Evolutionary conservation across 2,888 invertebrate genomes (phyloP).

Genomic region (Mayetiola destructor): DNA sequence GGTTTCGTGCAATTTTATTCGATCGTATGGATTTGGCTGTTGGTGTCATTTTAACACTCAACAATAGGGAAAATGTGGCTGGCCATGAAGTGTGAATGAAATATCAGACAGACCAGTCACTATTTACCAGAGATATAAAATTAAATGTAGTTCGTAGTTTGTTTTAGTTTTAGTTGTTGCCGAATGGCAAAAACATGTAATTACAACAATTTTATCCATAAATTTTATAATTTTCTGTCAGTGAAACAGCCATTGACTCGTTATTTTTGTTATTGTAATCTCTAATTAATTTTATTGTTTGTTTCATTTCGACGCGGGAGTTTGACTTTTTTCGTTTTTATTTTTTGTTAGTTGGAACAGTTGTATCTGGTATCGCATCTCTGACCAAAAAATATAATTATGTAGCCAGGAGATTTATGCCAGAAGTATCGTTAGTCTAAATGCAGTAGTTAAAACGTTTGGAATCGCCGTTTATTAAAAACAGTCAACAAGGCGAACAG

Average conservation of each 20-base stretch:
- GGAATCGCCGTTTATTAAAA: constrained; percentile 1
- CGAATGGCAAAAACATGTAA: too few species aligned
- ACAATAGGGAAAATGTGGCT: too few species aligned
- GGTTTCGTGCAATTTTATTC: constrained; percentile 2
- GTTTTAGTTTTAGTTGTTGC: too few species aligned
- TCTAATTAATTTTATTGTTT: too few species aligned
- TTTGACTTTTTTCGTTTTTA: neutral
- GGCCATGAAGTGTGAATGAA: too few species aligned
- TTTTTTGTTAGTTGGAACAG: neutral
- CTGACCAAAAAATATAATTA: constrained; percentile 11
- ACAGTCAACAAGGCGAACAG: neutral
- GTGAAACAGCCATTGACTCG: neutral
- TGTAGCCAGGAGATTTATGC: constrained; percentile 1
- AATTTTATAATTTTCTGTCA: constrained; percentile 10
- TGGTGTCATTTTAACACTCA: constrained; percentile 5
- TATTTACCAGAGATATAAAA: too few species aligned
- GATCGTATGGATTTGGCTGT: neutral
- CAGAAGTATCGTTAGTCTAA: constrained; percentile 11
- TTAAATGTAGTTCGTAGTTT: too few species aligned
- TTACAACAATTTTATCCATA: constrained; percentile 12
- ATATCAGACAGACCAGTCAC: too few species aligned
- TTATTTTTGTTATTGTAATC: neutral
- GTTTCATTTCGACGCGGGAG: too few species aligned
- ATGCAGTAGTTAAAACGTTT: constrained; percentile 1
- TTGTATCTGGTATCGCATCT: neutral